Evolutionary conservation across 2,888 invertebrate species (phyloP), one percentile per base, ranked within the genome.

Genomic region (Malachius bipustulatus): DNA sequence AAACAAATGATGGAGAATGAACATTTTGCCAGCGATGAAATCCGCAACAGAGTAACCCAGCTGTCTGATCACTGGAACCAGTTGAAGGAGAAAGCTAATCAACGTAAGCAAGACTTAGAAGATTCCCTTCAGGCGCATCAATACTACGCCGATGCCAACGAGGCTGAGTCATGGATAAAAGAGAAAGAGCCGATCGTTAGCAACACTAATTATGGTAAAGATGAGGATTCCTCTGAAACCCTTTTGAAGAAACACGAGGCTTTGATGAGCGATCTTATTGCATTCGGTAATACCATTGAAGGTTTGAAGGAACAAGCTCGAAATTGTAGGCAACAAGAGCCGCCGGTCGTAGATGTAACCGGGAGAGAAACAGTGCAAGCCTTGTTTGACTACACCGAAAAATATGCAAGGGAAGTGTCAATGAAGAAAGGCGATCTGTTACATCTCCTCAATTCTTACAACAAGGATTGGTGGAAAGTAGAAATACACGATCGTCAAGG

Each of bases 401-500:
- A 98, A 65, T 93, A 93, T 0, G 98, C 98, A 1, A 75, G 98
- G 16, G 98, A 99, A 63, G 96, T 98, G 2, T 96, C 96, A 39
- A 98, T 99, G 93, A 98, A 97, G 69, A 91, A 98, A 54, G 96
- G 96, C 14, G 98, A 98, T 58, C 84, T 96, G 16, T 72, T 99
- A 40, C 94, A 96, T 1, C 75, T 98, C 4, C 75, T 98, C 40
- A 99, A 98, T 66, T 93, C 94, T 4, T 91, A 91, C 64, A 98
- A 98, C 67, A 97, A 98, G 77, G 98, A 99, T 63, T 98, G 98
- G 98, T 98, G 97, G 97, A 98, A 98, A 67, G 97, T 98, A 2
- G 96, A 97, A 61, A 93, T 96, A 12, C 96, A 96, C 60, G 96
- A 97, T 63, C 79, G 91, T 1, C 96, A 89, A 62, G 87, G 87